phyloP scores from a whole-genome alignment of 2,797 vertebrate genomes.

The Emys orbicularis region DNA sequence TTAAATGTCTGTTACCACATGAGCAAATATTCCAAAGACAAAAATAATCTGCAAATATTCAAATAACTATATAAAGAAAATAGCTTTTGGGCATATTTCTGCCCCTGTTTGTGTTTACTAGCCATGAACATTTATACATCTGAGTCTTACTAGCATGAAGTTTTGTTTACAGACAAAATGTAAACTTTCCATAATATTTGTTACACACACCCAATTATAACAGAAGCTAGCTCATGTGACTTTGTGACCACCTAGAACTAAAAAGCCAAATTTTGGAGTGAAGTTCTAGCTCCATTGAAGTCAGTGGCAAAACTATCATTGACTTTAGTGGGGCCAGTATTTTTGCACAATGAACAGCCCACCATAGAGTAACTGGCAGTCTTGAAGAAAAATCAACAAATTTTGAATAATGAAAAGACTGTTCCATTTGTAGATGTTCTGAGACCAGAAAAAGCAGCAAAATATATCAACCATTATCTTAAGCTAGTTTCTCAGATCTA shows the following conservation, averaged over 20 bases:
- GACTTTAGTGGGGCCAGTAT: neutral
- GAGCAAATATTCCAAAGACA: neutral
- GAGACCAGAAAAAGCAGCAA: neutral
- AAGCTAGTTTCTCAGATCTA: neutral
- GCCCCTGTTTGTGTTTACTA: neutral
- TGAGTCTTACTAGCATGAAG: neutral
- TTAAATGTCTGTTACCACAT: neutral
- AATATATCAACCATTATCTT: neutral
- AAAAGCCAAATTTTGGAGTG: neutral
- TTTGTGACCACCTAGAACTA: neutral
- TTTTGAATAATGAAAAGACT: neutral
- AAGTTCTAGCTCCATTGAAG: neutral
- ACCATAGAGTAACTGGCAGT: neutral
- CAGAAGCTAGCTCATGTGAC: neutral
- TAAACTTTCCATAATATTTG: neutral
- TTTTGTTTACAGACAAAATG: neutral
- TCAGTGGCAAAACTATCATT: fast-evolving
- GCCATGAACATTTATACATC: neutral
- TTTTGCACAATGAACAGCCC: neutral
- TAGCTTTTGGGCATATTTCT: fast-evolving
- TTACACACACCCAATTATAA: neutral
- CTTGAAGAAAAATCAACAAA: neutral
- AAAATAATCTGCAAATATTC: neutral
- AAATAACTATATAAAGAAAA: neutral
- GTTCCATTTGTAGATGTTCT: neutral